Conservation (phyloP, 1,140 invertebrate genomes). For the Mesaphorura yosii region DNA sequence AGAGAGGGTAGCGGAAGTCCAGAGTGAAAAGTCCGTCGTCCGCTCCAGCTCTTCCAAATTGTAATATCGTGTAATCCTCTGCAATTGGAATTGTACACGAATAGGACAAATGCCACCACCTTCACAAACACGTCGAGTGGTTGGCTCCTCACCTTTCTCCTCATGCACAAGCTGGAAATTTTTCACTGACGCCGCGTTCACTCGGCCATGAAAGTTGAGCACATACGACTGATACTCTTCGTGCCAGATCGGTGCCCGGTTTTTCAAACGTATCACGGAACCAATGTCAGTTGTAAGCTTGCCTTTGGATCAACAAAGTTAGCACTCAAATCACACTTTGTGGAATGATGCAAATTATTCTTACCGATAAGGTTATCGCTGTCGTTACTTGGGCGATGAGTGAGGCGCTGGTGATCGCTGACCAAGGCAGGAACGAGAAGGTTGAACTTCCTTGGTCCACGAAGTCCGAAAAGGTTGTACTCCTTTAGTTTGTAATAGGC, state of each 20-base stretch:
- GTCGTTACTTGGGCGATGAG: conserved; percentile 62
- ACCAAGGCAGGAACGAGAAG: conserved; percentile 93
- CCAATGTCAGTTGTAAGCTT: not conserved
- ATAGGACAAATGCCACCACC: not conserved
- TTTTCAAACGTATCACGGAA: conserved; percentile 65
- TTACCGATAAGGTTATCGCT: conserved; percentile 67
- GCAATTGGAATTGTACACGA: not conserved
- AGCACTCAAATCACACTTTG: not conserved
- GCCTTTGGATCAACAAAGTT: not conserved
- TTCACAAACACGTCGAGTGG: not conserved
- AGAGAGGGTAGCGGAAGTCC: conserved; percentile 94
- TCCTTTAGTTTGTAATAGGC: conserved; percentile 56
- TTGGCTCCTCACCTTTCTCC: conserved; percentile 57
- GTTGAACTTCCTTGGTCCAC: conserved; percentile 94
- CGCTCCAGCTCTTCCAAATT: conserved; percentile 51
- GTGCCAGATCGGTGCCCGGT: conserved; percentile 98
- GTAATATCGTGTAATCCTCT: conserved; percentile 18
- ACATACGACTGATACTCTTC: conserved; percentile 99
- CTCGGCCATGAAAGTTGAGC: conserved; percentile 95
- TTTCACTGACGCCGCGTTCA: conserved; percentile 98
- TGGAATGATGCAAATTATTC: not conserved
- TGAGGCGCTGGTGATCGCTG: conserved; percentile 60
- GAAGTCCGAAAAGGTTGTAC: conserved; percentile 96
- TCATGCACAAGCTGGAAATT: conserved; percentile 99
- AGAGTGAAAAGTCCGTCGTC: conserved; percentile 92